Base-by-base conservation (phyloP, 2,888 invertebrate species). In the Ormyrus pomaceus region DNA sequence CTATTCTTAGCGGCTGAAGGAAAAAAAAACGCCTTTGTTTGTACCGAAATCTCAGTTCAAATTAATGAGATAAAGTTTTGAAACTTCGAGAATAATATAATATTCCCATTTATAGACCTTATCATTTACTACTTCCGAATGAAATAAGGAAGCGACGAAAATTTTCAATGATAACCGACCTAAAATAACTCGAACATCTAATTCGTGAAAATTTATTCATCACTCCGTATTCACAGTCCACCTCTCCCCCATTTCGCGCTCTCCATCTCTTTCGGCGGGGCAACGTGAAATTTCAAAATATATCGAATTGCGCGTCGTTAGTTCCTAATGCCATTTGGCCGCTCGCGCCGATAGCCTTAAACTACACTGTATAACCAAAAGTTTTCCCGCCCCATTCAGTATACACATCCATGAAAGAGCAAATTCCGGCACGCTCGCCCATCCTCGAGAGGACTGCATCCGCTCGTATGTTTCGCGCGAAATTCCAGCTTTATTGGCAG, bases 281-380 rank as follows among this genome's bases (percentile, higher is more conserved):
- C 46, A 6, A 2, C 11, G 4, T 6, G 19, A 34, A 55, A 69
- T 76, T 50, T 34, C 50, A 69, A 69, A 69, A 69, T 69, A 34
- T 34, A 62, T 69, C 62, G 13, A 69, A 50, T 76, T 61, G 59
- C 75, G 11, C 75, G 61, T 68, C 53, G 55, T 68, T 77, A 71
- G 48, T 11, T 19, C 34, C 34, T 11, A 58, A 58, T 48, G 10
- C 45, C 51, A 55, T 62, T 34, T 34, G 13, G 11, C 2, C 68
- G 56, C 45, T 69, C 19, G n/a, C 59, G 7, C 50, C 13, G 62
- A 69, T 74, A 48, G 75, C 13, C 19, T 58, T 62, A n/a, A 74
- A 71, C 50, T 56, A 53, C 53, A 34, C 34, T 4, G 34, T 74
- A 74, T 56, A 64, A 13, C 51, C 9, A 58, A 69, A 73, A 62